phyloP scores from a whole-genome alignment of 2,113 vertebrate genomes.

The Edolisoma coerulescens region DNA sequence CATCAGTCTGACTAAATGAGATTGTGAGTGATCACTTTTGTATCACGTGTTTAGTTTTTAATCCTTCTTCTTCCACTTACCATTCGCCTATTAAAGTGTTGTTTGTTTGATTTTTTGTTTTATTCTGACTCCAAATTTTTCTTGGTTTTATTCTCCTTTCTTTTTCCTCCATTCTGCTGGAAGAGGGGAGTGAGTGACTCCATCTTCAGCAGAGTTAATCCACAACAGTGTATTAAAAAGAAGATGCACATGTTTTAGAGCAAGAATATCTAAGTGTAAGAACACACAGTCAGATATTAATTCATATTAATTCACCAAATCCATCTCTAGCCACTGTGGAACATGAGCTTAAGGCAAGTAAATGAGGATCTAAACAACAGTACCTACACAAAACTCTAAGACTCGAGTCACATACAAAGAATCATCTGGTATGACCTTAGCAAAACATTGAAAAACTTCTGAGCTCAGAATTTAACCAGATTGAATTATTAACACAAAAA shows the following conservation, averaged over 20 bases:
- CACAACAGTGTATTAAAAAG: not conserved
- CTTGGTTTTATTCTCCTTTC: not conserved
- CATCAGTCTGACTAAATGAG: fast-evolving
- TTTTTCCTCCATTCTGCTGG: not conserved
- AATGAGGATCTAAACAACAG: not conserved
- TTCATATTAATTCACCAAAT: not conserved
- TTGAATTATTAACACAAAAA: not conserved
- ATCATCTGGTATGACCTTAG: too few species aligned
- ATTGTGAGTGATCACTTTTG: not conserved
- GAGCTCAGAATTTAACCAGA: not conserved
- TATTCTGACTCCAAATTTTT: not conserved
- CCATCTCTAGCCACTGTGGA: not conserved
- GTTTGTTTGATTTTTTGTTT: not conserved
- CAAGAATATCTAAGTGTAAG: not conserved
- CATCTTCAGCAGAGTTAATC: not conserved
- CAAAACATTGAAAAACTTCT: not conserved
- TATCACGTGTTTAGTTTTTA: not conserved
- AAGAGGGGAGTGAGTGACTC: not conserved
- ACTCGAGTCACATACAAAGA: not conserved
- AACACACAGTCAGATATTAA: not conserved
- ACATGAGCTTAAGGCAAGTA: not conserved
- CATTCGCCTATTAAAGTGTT: not conserved
- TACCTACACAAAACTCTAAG: not conserved
- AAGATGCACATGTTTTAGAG: not conserved
- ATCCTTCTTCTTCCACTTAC: not conserved